Percentiles rank a stretch among this genome's conserved stretches.
These are phyloP conservation scores for Branchellion lobata DNA, from an alignment of 2,888 invertebrate genomes.

Conservation along the genomic window DNA sequence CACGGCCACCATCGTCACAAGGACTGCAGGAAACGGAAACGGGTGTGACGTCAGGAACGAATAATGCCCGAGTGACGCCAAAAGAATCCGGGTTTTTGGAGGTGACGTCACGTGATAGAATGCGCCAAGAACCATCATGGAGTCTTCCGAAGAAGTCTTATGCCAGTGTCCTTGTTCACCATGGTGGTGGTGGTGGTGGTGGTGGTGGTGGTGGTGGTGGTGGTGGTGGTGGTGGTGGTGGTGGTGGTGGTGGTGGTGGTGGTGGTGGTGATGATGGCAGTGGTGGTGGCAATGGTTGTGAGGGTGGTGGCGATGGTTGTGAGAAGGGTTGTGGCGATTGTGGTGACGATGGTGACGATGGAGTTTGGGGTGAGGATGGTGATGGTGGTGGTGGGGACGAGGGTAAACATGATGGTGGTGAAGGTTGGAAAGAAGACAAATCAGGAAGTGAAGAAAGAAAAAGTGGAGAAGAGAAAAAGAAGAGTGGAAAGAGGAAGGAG, in stretches of 20 bases:
- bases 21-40: no score
- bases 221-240: background rate
- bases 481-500: no score
- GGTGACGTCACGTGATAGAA: background rate
- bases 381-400: no score
- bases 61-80: no score
- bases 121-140: background rate
- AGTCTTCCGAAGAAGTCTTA: background rate
- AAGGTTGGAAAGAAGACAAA: no score
- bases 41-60: no score
- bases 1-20: no score
- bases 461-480: no score
- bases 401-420: no score
- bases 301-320: no score
- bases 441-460: no score
- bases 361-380: background rate
- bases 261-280: background rate
- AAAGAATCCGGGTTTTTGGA: background rate
- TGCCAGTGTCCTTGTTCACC: background rate
- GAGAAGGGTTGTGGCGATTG: no score
- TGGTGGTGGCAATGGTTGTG: background rate
- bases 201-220: background rate
- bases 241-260: background rate
- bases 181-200: background rate
- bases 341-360: background rate